Conservation (phyloP, 2,888 invertebrate species). For the Villa cingulata region DNA sequence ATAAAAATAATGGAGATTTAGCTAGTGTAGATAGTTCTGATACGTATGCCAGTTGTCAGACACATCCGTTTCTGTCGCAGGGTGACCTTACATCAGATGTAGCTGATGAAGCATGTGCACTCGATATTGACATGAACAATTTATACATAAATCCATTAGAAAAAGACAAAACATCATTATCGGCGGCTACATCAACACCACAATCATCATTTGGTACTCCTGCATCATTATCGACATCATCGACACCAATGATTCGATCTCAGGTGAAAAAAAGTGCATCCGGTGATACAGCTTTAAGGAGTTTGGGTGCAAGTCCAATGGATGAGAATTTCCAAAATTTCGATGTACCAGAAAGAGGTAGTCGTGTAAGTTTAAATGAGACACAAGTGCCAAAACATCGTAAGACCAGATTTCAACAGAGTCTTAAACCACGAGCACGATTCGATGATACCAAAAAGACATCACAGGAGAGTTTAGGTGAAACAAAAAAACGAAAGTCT, state of each 20-base stretch:
- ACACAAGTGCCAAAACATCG: conserved; percentile 64
- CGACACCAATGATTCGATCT: conserved; percentile 39
- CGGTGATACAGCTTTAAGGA: conserved; percentile 59
- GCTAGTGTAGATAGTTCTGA: conserved; percentile 67
- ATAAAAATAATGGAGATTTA: conserved; percentile 38
- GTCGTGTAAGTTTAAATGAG: conserved; percentile 48
- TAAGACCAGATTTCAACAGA: conserved; percentile 74
- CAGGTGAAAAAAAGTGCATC: conserved; percentile 67
- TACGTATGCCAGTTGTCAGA: conserved; percentile 93
- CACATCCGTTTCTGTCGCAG: conserved; percentile 85
- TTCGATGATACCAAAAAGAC: conserved; percentile 38
- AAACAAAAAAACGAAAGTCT: conserved; percentile 36
- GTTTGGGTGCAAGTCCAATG: conserved; percentile 45
- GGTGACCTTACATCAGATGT: conserved; percentile 52
- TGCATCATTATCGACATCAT: conserved; percentile 19
- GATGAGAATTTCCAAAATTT: conserved; percentile 45
- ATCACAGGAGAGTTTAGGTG: conserved; percentile 42
- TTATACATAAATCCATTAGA: conserved; percentile 79
- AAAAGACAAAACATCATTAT: conserved; percentile 34
- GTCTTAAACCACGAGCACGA: conserved; percentile 34
- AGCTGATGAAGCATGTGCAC: conserved; percentile 31
- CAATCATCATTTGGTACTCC: conserved; percentile 23
- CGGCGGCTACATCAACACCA: background rate
- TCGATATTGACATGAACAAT: conserved; percentile 57
- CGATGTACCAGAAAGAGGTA: conserved; percentile 38